A percentile compares a stretch with the other conserved stretches of the same genome.
These are phyloP conservation scores for Itoplectis maculator DNA, from an alignment of 2,888 invertebrate genomes.

Conservation along the genomic window DNA sequence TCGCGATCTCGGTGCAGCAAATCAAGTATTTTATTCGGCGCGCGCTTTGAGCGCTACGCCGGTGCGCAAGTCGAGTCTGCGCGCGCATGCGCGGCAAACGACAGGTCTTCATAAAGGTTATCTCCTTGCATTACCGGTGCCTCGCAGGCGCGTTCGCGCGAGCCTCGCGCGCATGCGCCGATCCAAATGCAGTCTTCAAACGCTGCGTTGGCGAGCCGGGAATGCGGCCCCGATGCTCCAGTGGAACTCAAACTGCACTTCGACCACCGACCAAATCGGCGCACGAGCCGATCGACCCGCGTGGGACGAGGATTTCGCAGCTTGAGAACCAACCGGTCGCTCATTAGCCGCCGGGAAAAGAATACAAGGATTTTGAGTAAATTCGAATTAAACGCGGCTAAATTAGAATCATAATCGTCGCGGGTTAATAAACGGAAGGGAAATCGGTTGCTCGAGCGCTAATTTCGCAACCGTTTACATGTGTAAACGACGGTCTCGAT, in stretches of 20 bases:
- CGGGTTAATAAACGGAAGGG: conserved; percentile 6
- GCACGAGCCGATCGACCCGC: conserved; percentile 46
- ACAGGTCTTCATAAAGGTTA: conserved; percentile 82
- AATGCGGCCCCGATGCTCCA: conserved; percentile 79
- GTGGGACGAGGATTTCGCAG: conserved; percentile 22
- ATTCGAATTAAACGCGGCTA: conserved; percentile 9
- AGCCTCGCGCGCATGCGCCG: conserved; percentile 69
- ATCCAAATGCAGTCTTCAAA: conserved; percentile 82
- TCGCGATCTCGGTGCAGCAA: conserved; percentile 74
- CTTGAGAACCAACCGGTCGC: neutral
- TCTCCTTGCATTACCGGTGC: conserved; percentile 74
- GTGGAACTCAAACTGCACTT: conserved; percentile 78
- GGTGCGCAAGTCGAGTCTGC: neutral
- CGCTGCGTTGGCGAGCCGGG: conserved; percentile 73
- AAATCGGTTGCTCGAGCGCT: neutral
- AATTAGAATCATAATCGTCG: conserved; percentile 45
- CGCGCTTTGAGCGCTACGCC: no score
- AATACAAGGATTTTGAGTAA: neutral
- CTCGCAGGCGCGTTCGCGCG: conserved; percentile 61
- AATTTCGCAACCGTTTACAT: conserved; percentile 10
- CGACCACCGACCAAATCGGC: no score
- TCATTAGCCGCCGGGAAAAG: neutral
- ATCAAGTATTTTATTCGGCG: conserved; percentile 82
- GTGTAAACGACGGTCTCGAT: neutral
- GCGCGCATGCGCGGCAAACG: conserved; percentile 74